phyloP scores from a whole-genome alignment of 2,888 invertebrate species.

The Callyntrura sp. region DNA sequence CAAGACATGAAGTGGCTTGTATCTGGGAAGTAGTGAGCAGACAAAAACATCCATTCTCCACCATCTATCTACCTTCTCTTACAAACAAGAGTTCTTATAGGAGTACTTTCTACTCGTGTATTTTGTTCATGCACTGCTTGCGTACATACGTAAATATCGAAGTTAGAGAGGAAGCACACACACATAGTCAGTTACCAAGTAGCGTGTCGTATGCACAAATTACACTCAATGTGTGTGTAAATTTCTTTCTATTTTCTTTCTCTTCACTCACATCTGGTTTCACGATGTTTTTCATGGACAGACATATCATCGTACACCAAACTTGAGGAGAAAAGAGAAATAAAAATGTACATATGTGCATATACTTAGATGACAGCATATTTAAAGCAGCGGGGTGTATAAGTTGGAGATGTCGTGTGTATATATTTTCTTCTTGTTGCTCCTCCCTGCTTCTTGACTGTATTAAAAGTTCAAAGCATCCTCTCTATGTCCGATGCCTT shows the following conservation, averaged over 20 bases:
- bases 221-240: background rate
- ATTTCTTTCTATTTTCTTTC: background rate
- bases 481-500: constrained; percentile 31
- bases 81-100: constrained; percentile 2
- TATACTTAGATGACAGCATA: too few species aligned
- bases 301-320: constrained; percentile 24
- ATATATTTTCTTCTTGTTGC: constrained; percentile 45
- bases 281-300: constrained; percentile 34
- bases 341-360: background rate
- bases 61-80: background rate
- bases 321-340: constrained; percentile 11
- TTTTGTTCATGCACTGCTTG: background rate
- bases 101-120: background rate
- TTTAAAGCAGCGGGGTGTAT: background rate
- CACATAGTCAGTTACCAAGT: too few species aligned
- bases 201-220: background rate
- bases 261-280: constrained; percentile 46
- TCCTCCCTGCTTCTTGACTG: constrained; percentile 29
- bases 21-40: constrained; percentile 59
- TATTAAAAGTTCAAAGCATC: constrained; percentile 36
- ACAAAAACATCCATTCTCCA: constrained; percentile 49
- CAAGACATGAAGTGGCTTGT: constrained; percentile 70
- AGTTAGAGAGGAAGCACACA: too few species aligned
- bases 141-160: too few species aligned
- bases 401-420: background rate